phyloP scores from a whole-genome alignment of 2,888 invertebrate genomes.

The Drosophila aldrichi region DNA sequence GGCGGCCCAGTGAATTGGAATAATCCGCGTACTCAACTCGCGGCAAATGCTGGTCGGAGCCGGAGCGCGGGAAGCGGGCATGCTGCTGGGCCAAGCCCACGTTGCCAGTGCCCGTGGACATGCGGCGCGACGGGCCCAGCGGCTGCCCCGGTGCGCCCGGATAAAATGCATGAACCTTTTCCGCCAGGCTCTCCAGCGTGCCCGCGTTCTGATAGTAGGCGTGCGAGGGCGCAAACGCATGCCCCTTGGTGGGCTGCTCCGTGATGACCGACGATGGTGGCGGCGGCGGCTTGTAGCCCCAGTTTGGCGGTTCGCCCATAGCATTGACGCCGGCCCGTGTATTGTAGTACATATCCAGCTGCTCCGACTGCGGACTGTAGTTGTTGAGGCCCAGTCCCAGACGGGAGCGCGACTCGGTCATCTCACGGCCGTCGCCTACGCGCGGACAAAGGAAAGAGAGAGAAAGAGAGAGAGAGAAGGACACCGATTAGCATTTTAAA shows the following conservation, averaged over 20 bases:
- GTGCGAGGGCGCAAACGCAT: constrained; percentile 90
- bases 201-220: constrained; percentile 93
- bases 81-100: constrained; percentile 84
- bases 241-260: constrained; percentile 95
- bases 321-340: constrained; percentile 89
- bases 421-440: constrained; percentile 91
- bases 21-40: constrained; percentile 95
- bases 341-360: constrained; percentile 92
- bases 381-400: constrained; percentile 90
- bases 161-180: constrained; percentile 96
- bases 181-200: constrained; percentile 95
- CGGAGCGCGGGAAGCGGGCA: constrained; percentile 91
- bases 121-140: constrained; percentile 86
- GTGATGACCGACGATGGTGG: constrained; percentile 93
- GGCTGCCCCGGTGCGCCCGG: constrained; percentile 85
- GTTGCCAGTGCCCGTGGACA: constrained; percentile 88
- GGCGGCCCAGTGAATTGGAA: constrained; percentile 90
- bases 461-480: constrained; percentile 25
- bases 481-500: constrained; percentile 79
- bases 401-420: constrained; percentile 91
- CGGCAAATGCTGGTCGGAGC: constrained; percentile 96
- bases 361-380: constrained; percentile 89
- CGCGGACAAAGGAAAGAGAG: constrained; percentile 2
- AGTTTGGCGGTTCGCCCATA: constrained; percentile 85
- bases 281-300: constrained; percentile 85